A percentile compares a stretch with the other conserved stretches of the same genome.
phyloP scores from a whole-genome alignment of 2,113 vertebrate genomes.

The Rhegmatorhina hoffmannsi region DNA sequence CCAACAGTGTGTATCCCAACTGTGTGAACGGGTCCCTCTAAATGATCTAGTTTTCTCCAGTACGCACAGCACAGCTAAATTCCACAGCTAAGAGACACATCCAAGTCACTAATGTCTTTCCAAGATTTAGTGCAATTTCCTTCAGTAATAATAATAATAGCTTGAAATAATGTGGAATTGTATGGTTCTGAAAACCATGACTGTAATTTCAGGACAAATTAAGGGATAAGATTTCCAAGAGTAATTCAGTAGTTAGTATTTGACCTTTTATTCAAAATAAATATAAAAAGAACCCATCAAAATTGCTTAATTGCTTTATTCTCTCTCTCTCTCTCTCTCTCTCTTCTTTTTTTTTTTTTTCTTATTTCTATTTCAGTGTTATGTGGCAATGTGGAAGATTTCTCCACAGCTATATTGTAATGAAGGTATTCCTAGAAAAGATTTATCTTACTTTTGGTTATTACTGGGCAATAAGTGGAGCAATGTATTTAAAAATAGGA shows the following conservation, averaged over 20 bases:
- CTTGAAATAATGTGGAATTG: not conserved
- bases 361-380: not conserved
- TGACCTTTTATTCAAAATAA: not conserved
- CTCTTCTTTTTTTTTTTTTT: not conserved
- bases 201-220: not conserved
- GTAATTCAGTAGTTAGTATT: not conserved
- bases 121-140: not conserved
- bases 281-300: not conserved
- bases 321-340: fast-evolving
- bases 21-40: not conserved
- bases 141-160: not conserved
- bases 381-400: not conserved
- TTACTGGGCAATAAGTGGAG: not conserved
- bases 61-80: not conserved
- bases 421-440: not conserved
- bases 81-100: not conserved
- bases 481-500: not conserved
- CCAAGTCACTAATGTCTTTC: not conserved
- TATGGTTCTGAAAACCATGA: not conserved
- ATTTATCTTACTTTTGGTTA: not conserved
- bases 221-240: not conserved
- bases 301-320: not conserved
- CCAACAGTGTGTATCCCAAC: not conserved
- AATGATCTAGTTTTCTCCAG: not conserved
- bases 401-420: not conserved